Evolutionary conservation across 2,797 vertebrate genomes (phyloP).

Genomic region (Phoeniculus purpureus): DNA sequence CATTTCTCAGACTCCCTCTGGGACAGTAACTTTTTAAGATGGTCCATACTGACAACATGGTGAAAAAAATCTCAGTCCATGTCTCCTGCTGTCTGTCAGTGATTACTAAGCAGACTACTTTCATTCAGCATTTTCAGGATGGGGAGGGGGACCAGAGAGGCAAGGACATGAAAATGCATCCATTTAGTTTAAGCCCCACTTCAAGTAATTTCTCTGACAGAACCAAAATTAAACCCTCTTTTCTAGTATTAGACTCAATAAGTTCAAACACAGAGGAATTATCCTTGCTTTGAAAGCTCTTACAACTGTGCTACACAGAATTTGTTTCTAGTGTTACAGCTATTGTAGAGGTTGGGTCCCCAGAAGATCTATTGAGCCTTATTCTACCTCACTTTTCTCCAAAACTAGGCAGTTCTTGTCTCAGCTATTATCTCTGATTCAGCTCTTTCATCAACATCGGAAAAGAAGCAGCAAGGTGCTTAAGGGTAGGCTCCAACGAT

Average conservation of each 20-base stretch:
- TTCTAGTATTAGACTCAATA: background rate
- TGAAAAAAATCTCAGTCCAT: background rate
- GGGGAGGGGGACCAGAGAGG: background rate
- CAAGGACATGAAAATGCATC: background rate
- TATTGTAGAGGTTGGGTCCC: background rate
- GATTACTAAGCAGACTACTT: background rate
- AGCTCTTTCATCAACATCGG: background rate
- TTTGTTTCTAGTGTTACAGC: background rate
- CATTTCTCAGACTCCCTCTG: background rate
- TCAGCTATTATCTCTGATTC: background rate
- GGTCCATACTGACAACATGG: background rate
- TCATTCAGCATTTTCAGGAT: background rate
- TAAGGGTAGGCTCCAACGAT: background rate
- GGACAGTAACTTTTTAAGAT: background rate
- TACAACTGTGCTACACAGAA: background rate
- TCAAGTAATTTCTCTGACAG: background rate
- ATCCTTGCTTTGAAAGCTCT: conserved; percentile 2
- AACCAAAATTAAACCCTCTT: background rate
- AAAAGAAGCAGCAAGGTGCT: background rate
- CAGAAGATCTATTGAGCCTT: background rate
- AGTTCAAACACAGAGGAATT: background rate
- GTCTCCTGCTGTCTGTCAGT: background rate
- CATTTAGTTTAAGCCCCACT: background rate
- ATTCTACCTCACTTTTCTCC: background rate
- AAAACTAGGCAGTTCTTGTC: background rate